phyloP scores from a whole-genome alignment of 2,888 invertebrate genomes.

The Proisotoma minuta region DNA sequence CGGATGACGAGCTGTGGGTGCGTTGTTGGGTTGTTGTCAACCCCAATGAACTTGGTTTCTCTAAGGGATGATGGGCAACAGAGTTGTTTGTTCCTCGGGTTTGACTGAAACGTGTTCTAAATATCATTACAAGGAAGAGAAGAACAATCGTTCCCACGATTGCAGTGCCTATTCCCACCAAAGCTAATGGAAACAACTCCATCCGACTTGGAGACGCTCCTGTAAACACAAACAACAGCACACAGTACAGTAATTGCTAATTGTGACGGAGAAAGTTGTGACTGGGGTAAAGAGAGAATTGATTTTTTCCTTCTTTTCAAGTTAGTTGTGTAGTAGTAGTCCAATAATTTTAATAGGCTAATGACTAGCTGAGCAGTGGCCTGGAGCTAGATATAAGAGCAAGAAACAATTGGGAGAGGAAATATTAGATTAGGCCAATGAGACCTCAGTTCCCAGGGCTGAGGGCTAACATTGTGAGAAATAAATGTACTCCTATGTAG shows the following conservation, averaged over 20 bases:
- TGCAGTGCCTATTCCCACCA: slow-evolving; percentile 45
- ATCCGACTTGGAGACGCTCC: slow-evolving; percentile 46
- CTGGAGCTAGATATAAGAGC: too few species aligned
- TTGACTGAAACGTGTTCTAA: slow-evolving; percentile 43
- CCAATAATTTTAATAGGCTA: too few species aligned
- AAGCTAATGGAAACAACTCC: slow-evolving; percentile 47
- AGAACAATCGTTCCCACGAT: slow-evolving; percentile 45
- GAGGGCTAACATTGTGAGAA: not conserved
- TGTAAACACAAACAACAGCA: slow-evolving; percentile 26
- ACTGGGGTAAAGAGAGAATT: too few species aligned
- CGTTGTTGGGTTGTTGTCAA: slow-evolving; percentile 23
- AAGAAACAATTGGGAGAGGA: too few species aligned
- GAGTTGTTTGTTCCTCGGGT: slow-evolving; percentile 17
- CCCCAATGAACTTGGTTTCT: slow-evolving; percentile 36
- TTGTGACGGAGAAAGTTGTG: too few species aligned
- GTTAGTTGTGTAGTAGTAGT: too few species aligned
- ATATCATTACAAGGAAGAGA: slow-evolving; percentile 44
- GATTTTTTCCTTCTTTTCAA: too few species aligned
- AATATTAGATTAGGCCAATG: slow-evolving; percentile 4
- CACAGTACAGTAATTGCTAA: slow-evolving; percentile 21
- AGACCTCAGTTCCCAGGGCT: not conserved
- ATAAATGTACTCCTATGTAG: not conserved
- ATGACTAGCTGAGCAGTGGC: too few species aligned
- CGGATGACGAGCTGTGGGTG: slow-evolving; percentile 34
- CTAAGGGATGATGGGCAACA: slow-evolving; percentile 34